Percentiles rank a stretch among this genome's conserved stretches.
Evolutionary conservation across 2,113 vertebrate genomes (phyloP).

Genomic region (Promerops cafer): DNA sequence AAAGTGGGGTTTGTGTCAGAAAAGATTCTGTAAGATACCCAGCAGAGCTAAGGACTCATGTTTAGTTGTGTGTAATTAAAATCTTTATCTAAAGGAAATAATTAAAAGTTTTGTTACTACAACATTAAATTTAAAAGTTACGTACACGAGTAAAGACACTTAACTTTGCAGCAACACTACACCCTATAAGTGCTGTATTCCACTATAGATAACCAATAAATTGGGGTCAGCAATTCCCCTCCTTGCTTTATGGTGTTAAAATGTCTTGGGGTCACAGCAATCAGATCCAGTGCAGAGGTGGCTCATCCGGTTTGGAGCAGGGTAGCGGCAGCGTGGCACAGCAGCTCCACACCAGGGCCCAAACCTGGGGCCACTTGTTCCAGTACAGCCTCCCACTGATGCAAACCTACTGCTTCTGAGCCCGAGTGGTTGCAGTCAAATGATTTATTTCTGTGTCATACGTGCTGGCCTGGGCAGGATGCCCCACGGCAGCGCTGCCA

Average conservation of each 20-base stretch:
- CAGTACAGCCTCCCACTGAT: neutral
- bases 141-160: rapidly evolving
- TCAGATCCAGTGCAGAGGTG: neutral
- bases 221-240: neutral
- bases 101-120: neutral
- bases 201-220: rapidly evolving
- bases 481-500: neutral
- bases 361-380: neutral
- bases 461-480: neutral
- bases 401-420: neutral
- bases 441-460: neutral
- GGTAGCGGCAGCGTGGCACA: rapidly evolving
- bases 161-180: neutral
- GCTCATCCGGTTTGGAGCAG: neutral
- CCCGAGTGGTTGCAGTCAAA: rapidly evolving
- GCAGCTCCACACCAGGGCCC: neutral
- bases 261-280: rapidly evolving
- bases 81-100: neutral
- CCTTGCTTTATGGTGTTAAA: neutral
- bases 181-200: neutral
- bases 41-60: neutral
- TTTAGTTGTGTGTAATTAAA: neutral
- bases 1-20: neutral
- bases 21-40: neutral
- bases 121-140: neutral